Conservation (phyloP, 2,113 vertebrate genomes). For the Hylia prasina region DNA sequence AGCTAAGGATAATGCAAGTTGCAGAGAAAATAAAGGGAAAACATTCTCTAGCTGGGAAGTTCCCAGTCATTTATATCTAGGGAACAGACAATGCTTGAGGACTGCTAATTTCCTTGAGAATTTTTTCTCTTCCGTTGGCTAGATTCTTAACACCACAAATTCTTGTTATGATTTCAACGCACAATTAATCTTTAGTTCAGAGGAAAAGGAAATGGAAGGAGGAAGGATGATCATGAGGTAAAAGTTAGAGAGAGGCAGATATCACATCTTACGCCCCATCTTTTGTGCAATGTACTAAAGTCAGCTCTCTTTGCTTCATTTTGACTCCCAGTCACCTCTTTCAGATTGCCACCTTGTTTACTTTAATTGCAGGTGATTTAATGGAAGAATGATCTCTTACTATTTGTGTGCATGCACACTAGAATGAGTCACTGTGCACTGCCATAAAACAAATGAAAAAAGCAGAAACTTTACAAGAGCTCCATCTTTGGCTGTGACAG, state of each 20-base stretch:
- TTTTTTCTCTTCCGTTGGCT: conserved; percentile 36
- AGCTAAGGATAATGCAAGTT: neutral
- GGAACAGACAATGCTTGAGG: neutral
- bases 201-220: conserved; percentile 37
- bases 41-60: conserved; percentile 10
- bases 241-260: neutral
- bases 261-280: neutral
- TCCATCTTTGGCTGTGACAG: neutral
- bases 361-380: conserved; percentile 1
- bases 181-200: conserved; percentile 41
- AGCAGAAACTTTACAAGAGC: neutral
- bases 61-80: conserved; percentile 2
- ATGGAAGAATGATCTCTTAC: neutral
- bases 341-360: neutral
- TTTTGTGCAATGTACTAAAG: neutral
- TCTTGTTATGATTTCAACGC: conserved; percentile 36
- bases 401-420: neutral
- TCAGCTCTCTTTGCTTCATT: conserved; percentile 2
- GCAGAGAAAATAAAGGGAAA: conserved; percentile 19
- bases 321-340: conserved; percentile 40
- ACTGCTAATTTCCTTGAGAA: conserved; percentile 48
- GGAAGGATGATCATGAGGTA: conserved; percentile 8
- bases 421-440: neutral
- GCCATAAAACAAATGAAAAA: neutral
- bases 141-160: neutral